These are phyloP conservation scores for Eristalis pertinax DNA, from an alignment of 2,888 invertebrate species.

Conservation along the genomic window DNA sequence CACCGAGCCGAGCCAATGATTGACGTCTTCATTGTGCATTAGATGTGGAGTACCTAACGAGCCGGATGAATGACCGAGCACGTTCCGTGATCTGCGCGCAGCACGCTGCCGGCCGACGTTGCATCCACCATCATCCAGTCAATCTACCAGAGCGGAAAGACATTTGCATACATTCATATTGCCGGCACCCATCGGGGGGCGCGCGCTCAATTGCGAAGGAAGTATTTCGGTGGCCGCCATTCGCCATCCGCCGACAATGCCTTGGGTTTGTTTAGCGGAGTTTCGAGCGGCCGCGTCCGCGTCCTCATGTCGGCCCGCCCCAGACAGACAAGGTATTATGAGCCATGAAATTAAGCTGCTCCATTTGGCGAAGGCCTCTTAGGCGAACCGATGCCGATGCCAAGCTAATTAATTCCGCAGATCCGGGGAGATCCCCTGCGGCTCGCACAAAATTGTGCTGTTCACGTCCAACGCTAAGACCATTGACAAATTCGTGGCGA, in stretches of 20 bases:
- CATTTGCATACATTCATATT: conserved; percentile 24
- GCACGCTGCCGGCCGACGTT: conserved; percentile 22
- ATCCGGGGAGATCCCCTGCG: not conserved
- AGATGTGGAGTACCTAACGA: conserved; percentile 65
- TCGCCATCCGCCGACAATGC: conserved; percentile 36
- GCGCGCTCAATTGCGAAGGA: conserved; percentile 45
- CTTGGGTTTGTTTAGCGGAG: conserved; percentile 50
- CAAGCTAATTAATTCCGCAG: conserved; percentile 34
- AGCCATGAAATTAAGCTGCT: conserved; percentile 33
- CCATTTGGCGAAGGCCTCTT: not conserved
- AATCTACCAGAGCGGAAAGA: conserved; percentile 39
- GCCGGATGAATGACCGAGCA: conserved; percentile 70
- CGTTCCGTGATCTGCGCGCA: conserved; percentile 45
- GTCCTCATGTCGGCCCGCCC: not conserved
- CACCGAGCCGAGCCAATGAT: conserved; percentile 39
- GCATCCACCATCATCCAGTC: conserved; percentile 28
- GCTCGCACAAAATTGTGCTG: not conserved
- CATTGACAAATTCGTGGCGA: conserved; percentile 61
- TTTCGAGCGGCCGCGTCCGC: not conserved
- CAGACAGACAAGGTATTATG: conserved; percentile 36
- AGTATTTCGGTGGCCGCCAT: conserved; percentile 46
- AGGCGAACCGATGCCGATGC: not conserved
- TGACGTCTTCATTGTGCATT: conserved; percentile 71
- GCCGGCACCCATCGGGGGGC: conserved; percentile 3
- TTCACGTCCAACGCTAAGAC: conserved; percentile 8